A percentile compares a stretch with the other conserved stretches of the same genome.
Evolutionary conservation across 2,113 vertebrate genomes (phyloP).

Genomic region (Aythya baeri): DNA sequence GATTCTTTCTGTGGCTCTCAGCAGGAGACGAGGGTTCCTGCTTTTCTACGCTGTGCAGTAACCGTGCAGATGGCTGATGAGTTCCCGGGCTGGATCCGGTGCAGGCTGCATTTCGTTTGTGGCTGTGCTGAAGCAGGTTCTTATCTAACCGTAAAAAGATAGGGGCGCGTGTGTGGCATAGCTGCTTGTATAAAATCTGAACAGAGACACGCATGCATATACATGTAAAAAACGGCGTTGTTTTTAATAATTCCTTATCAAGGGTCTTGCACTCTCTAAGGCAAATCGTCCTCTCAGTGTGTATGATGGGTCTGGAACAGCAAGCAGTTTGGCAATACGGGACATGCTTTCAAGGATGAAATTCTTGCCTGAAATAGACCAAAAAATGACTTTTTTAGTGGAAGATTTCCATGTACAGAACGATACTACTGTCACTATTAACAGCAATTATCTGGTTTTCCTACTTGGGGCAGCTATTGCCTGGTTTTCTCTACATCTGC

Average conservation of each 20-base stretch:
- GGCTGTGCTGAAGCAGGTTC: background rate
- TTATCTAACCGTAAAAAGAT: background rate
- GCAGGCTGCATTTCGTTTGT: fast-evolving
- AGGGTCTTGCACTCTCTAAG: background rate
- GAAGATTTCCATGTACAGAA: background rate
- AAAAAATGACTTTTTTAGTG: background rate
- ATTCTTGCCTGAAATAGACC: constrained; percentile 8
- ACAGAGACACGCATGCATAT: background rate
- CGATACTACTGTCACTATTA: background rate
- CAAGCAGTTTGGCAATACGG: constrained; percentile 32
- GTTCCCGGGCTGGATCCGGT: background rate
- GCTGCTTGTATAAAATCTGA: background rate
- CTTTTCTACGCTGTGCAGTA: background rate
- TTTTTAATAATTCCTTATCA: background rate
- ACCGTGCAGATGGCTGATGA: background rate
- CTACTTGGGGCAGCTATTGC: background rate
- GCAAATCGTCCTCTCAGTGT: background rate
- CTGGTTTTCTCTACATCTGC: background rate
- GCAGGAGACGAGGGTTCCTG: background rate
- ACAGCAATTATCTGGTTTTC: background rate
- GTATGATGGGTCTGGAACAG: constrained; percentile 22
- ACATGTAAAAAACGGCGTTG: background rate
- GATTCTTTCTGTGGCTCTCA: background rate
- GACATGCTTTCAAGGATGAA: constrained; percentile 34
- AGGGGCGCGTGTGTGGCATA: background rate